Conservation (phyloP, 2,888 invertebrate genomes). For the Tetheella fluctuosa region DNA sequence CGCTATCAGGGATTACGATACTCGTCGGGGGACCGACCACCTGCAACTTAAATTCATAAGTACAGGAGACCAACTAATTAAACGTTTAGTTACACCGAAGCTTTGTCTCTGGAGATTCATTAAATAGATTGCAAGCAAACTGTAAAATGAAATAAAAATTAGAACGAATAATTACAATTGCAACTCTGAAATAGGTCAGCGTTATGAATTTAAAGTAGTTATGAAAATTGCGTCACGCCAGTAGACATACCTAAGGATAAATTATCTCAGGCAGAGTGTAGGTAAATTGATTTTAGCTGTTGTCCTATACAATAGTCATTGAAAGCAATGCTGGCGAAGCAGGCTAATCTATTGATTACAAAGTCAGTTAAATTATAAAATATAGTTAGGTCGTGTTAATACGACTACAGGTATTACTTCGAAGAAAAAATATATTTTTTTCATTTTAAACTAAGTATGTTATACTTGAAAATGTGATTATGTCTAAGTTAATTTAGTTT, state of each 20-base stretch:
- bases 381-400: no score
- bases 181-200: constrained; percentile 28
- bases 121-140: constrained; percentile 33
- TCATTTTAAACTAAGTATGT: neutral
- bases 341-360: no score
- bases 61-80: constrained; percentile 43
- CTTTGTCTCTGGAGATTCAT: constrained; percentile 39
- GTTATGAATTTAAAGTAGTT: neutral
- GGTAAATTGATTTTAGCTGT: no score
- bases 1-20: constrained; percentile 40
- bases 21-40: constrained; percentile 28
- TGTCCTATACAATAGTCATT: no score
- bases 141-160: constrained; percentile 30
- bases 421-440: neutral
- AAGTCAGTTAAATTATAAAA: no score
- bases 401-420: no score
- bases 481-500: constrained; percentile 12
- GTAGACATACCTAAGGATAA: no score
- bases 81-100: constrained; percentile 44
- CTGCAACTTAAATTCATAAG: constrained; percentile 37
- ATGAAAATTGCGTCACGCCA: no score
- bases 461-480: neutral
- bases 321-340: no score
- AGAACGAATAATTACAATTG: constrained; percentile 34
- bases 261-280: no score